These are phyloP conservation scores for Stegodyphus mimosarum DNA, from an alignment of 1,140 invertebrate genomes.

Conservation along the genomic window DNA sequence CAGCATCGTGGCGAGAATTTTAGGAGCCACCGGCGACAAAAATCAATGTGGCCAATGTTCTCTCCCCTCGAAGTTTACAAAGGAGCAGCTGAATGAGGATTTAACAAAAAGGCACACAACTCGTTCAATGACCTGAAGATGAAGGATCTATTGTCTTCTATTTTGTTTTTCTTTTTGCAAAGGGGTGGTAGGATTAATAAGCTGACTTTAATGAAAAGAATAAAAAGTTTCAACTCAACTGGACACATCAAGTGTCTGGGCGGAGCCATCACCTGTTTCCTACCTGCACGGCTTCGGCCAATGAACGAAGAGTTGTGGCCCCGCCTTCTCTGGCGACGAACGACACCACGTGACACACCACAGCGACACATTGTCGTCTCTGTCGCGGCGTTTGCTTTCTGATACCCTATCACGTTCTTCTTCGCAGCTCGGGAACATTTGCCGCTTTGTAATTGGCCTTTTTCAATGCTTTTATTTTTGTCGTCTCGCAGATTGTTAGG, in stretches of 20 bases:
- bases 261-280: slow-evolving; percentile 36
- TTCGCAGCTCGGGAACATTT: too few species aligned
- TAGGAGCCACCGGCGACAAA: too few species aligned
- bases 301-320: slow-evolving; percentile 10
- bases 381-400: slow-evolving; percentile 42
- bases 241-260: slow-evolving; percentile 25
- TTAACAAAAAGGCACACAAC: too few species aligned
- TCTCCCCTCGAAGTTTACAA: too few species aligned
- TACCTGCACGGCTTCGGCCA: slow-evolving; percentile 39
- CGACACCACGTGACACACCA: slow-evolving; percentile 53
- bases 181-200: slow-evolving; percentile 6
- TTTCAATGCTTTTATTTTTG: background rate
- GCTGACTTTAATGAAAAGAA: background rate
- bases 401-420: slow-evolving; percentile 36
- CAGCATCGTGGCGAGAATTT: too few species aligned
- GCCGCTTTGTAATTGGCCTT: background rate
- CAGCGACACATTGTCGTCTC: slow-evolving; percentile 53
- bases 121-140: background rate
- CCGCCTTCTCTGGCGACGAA: slow-evolving; percentile 36
- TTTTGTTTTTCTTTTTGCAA: background rate
- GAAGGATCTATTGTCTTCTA: slow-evolving; percentile 5
- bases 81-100: too few species aligned
- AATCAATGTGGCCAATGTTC: too few species aligned
- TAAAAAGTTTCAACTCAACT: background rate
- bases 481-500: background rate